Conservation (phyloP, 2,888 invertebrate genomes). For the Drosophila seclusa region DNA sequence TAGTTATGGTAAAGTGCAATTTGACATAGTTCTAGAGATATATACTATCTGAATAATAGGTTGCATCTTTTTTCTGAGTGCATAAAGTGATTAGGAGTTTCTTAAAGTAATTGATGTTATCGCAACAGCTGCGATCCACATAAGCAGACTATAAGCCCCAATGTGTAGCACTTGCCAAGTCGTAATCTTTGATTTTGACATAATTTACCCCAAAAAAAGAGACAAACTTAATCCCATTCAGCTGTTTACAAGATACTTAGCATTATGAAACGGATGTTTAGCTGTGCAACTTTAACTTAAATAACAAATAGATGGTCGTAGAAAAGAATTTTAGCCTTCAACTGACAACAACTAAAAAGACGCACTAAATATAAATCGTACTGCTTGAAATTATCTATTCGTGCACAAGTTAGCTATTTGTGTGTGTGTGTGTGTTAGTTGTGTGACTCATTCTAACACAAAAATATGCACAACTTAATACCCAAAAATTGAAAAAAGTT, state of each 20-base stretch:
- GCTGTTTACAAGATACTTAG: background rate
- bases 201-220: background rate
- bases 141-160: background rate
- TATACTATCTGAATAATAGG: background rate
- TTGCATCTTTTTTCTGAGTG: background rate
- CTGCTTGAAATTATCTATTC: slow-evolving; percentile 54
- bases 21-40: background rate
- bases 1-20: background rate
- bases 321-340: slow-evolving; percentile 56
- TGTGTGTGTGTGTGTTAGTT: slow-evolving; percentile 4
- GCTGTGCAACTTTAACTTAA: background rate
- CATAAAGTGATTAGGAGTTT: background rate
- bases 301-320: slow-evolving; percentile 2
- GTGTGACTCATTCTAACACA: slow-evolving; percentile 59
- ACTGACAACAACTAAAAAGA: slow-evolving; percentile 48
- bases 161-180: background rate
- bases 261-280: background rate
- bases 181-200: slow-evolving; percentile 10
- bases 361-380: slow-evolving; percentile 49
- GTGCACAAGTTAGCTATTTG: slow-evolving; percentile 56
- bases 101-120: background rate
- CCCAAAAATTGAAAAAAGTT: slow-evolving; percentile 48
- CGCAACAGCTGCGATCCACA: slow-evolving; percentile 4
- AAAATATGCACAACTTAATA: slow-evolving; percentile 50
- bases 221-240: slow-evolving; percentile 1